Conservation (phyloP, 2,113 vertebrate genomes). For the Caracal caracal region DNA sequence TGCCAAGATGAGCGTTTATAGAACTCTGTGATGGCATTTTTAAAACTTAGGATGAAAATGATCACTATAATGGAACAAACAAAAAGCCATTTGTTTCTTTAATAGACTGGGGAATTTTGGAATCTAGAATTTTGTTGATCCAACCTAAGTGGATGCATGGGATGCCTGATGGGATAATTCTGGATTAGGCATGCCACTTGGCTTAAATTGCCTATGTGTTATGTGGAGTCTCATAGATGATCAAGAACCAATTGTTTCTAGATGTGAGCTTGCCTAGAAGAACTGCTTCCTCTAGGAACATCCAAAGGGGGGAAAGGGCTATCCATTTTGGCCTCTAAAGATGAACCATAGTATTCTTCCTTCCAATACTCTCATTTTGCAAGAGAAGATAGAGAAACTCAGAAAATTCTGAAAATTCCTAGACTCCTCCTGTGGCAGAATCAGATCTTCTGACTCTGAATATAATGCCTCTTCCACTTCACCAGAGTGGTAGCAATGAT, state of each 20-base stretch:
- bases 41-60: not conserved
- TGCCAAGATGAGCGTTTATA: conserved; percentile 47
- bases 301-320: not conserved
- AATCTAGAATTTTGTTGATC: not conserved
- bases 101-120: not conserved
- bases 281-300: not conserved
- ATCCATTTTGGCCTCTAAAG: not conserved
- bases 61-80: not conserved
- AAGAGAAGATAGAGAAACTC: not conserved
- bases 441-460: not conserved
- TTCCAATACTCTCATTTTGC: not conserved
- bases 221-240: not conserved
- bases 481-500: not conserved
- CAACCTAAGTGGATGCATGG: not conserved
- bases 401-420: not conserved
- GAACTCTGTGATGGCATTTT: not conserved
- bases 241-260: not conserved
- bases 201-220: not conserved
- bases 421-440: not conserved
- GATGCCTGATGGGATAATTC: not conserved
- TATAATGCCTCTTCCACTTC: not conserved
- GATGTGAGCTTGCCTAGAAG: not conserved
- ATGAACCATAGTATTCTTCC: not conserved
- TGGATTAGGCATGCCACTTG: not conserved
- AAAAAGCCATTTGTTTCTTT: not conserved